Conservation (phyloP, 37 sponge, comb jelly and placozoan genomes). For the Aphrocallistes beatrix region DNA sequence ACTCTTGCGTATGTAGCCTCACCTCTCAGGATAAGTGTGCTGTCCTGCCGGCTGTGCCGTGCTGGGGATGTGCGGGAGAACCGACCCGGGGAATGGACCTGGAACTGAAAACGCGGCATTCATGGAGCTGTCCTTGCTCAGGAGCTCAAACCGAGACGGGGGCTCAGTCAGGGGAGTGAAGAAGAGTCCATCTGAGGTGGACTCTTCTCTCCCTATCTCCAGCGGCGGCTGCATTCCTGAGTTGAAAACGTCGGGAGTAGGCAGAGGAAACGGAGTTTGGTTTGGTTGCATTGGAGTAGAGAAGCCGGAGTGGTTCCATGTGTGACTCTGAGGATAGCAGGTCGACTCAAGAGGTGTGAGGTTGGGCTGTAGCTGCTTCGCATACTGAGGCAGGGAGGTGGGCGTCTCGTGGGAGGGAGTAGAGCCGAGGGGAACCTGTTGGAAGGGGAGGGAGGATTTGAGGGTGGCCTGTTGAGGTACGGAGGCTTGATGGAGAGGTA, state of each 20-base stretch:
- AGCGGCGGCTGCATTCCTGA: not conserved
- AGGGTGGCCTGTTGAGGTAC: not conserved
- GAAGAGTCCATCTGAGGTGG: not conserved
- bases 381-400: not conserved
- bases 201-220: not conserved
- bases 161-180: not conserved
- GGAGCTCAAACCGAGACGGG: not conserved
- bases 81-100: not conserved
- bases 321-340: not conserved
- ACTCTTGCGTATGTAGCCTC: too few species aligned
- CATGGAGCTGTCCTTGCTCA: not conserved
- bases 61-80: not conserved
- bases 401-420: slow-evolving; percentile 1
- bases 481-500: slow-evolving; percentile 7
- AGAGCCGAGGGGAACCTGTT: not conserved
- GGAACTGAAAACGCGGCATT: not conserved
- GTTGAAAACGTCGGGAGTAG: not conserved
- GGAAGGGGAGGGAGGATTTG: slow-evolving; percentile 14
- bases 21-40: not conserved
- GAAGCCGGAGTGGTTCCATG: not conserved
- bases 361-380: not conserved
- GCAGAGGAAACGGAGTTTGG: not conserved
- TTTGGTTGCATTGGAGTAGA: not conserved
- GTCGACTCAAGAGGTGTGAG: not conserved
- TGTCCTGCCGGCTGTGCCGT: not conserved